Evolutionary conservation across 2,113 vertebrate genomes (phyloP), one percentile per base, ranked within the genome.

Genomic region (Chelonoidis abingdonii): DNA sequence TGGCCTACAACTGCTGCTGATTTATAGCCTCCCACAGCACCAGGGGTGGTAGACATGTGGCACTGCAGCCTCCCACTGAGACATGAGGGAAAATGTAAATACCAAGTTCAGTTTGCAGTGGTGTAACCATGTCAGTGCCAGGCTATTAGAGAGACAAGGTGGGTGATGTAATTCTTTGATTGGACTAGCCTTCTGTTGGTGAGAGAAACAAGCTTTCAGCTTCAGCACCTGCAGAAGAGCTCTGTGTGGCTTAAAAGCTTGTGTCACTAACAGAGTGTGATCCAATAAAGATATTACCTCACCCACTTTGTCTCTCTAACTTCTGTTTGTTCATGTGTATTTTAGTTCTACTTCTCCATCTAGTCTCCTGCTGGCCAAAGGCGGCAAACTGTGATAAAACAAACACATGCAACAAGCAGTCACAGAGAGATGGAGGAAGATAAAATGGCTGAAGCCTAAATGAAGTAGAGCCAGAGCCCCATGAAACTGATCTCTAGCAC

Each of bases 371-470:
- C 25, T 2, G 2, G 5, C 38, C 5, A 1, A 8, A 27, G 38
- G 1, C 7, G 87, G 10, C 17, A 9, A 49, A 19, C 21, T 27
- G 25, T 4, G 24, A 25, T 10, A 11, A 11, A 53, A 44, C 4
- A 76, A 65, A 44, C 13, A 41, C 9, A 1, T 0, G 2, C 44
- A 10, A 29, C 29, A 2, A 0, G 57, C 27, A 56, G 49, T 47
- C 2, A 2, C 35, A 3, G 57, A 47, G 19, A 31, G 54, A 10
- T 0, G 21, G 8, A 35, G 21, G 5, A 49, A n/a, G 17, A 0
- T 1, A 0, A 0, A 56, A 8, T 47, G 21, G 27, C 44, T 31
- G 13, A 38, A 38, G 22, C 41, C 65, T 19, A 6, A 4, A 13
- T 6, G 27, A 35, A 62, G 59, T 12, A 31, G 59, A 62, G 59